Base-by-base conservation (phyloP, 1,140 invertebrate genomes). In the Euglossa dilemma region DNA sequence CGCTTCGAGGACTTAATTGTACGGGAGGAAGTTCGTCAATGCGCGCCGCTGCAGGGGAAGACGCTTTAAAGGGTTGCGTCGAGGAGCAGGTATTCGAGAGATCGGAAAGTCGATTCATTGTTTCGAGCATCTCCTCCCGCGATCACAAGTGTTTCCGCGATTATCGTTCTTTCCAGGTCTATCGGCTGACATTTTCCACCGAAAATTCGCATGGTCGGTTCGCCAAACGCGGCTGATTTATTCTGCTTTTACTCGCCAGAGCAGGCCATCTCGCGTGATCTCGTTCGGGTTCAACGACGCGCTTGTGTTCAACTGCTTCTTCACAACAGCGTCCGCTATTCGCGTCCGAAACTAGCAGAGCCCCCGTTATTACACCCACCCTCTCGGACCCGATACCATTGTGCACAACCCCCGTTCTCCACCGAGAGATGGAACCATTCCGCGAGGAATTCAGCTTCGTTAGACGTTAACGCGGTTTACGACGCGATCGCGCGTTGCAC, bases 391-490 rank as follows among this genome's bases (percentile, higher is more conserved):
- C 6, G 9, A 14, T 16, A 23, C n/a, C 25, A 47, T 47, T 74
- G 12, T 61, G 43, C 7, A n/a, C n/a, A n/a, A n/a, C 6, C 16
- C 20, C 36, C 5, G 7, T 47, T 64, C 18, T 43, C 64, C 11
- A 8, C 20, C 9, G 12, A 47, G n/a, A 47, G 56, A 16, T 16
- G 11, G n/a, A 18, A 25, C 36, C 25, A 14, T 47, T 61, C 20
- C 45, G 43, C 23, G 8, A 45, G 64, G 64, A 45, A 74, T 74
- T 43, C 43, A 18, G 43, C 56, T 74, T 74, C 72, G 45, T 74
- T 74, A 61, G 56, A 47, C 23, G 72, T 6, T 47, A 25, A 59
- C n/a, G 20, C n/a, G 72, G 36, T 61, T 59, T 74, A 74, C 5
- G 56, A 59, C 25, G 59, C 43, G 47, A 61, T 74, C 56, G 25